phyloP scores from a whole-genome alignment of 2,113 vertebrate genomes.

The Abramis brama region DNA sequence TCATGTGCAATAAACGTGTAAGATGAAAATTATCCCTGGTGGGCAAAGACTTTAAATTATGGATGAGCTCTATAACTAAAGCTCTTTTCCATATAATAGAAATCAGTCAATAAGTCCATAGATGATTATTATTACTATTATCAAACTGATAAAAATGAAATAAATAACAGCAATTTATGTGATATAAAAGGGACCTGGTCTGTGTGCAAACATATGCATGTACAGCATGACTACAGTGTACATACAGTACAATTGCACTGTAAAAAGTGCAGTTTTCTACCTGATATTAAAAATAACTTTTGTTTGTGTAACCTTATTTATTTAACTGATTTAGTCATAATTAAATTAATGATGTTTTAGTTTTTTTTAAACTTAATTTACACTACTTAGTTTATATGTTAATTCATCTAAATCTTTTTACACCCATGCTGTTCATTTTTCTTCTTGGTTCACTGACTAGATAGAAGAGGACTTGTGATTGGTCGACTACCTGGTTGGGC shows the following conservation, averaged over 20 bases:
- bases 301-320: not conserved
- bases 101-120: not conserved
- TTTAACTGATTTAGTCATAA: not conserved
- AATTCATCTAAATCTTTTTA: not conserved
- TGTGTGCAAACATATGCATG: not conserved
- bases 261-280: not conserved
- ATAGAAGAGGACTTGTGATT: conserved; percentile 64
- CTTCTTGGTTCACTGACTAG: conserved; percentile 64
- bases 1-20: not conserved
- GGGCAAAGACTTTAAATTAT: not conserved
- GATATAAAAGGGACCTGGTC: not conserved
- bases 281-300: not conserved
- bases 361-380: not conserved
- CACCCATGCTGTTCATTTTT: not conserved
- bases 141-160: not conserved
- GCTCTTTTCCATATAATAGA: not conserved
- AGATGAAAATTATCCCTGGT: not conserved
- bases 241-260: not conserved
- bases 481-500: conserved; percentile 54
- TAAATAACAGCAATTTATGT: not conserved
- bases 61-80: not conserved
- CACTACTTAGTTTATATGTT: not conserved
- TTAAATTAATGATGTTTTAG: not conserved
- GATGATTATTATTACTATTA: not conserved
- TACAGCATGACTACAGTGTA: conserved; percentile 31